Conservation (phyloP, 35 echinoderm and acorn worm genomes). For the Heliocidaris tuberculata region DNA sequence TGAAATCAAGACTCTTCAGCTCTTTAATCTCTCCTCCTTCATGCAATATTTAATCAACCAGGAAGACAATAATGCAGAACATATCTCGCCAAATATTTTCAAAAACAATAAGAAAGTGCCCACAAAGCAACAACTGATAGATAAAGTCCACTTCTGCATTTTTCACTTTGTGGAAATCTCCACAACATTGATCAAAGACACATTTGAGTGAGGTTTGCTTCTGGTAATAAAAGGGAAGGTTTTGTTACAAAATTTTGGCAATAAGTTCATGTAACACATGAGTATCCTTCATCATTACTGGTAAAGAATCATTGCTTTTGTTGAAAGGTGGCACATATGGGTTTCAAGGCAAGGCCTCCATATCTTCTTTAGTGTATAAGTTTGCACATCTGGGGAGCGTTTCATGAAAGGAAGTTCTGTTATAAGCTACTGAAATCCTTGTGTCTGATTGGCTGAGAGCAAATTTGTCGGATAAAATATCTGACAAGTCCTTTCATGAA, state of each 20-base stretch:
- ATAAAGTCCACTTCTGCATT: neutral
- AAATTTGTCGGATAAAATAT: too few relatives aligned
- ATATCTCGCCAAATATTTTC: neutral
- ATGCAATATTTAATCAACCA: neutral
- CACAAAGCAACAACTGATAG: neutral
- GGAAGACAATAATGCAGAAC: neutral
- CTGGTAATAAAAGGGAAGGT: neutral
- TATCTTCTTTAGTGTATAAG: neutral
- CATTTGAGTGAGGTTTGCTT: neutral
- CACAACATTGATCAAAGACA: neutral
- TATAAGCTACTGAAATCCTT: too few relatives aligned
- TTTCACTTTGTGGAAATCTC: neutral
- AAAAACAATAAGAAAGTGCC: neutral
- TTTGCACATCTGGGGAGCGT: neutral
- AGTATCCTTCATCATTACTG: neutral
- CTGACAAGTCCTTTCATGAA: too few relatives aligned
- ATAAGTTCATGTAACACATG: neutral
- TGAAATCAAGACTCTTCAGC: neutral
- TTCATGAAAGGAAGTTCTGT: too few relatives aligned
- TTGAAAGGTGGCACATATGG: neutral
- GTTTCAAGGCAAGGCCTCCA: neutral
- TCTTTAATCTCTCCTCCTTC: neutral
- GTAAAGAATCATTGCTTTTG: neutral
- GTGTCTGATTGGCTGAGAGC: too few relatives aligned
- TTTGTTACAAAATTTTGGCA: neutral